Evolutionary conservation across 2,888 invertebrate genomes (phyloP), one percentile per base, ranked within the genome.

Genomic region (Cactoblastis cactorum): DNA sequence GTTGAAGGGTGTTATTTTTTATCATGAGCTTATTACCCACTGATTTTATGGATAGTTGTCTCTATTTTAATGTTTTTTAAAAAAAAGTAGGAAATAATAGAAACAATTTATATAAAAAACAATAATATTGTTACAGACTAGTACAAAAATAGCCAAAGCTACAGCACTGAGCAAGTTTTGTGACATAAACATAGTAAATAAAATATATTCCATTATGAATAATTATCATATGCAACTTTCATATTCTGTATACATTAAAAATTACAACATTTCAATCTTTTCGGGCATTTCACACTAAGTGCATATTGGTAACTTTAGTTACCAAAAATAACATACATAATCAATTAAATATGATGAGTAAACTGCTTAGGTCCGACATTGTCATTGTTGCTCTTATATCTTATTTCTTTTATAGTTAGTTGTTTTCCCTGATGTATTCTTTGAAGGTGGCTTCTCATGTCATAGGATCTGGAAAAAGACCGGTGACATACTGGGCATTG

Each of bases 401-500:
- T 77, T 47, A 89, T 89, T 57, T 89, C 89, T 64, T 89, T 89
- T 49, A 89, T 89, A 41, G 89, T 89, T 53, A 89, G 67, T 58
- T 89, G 89, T 67, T 89, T 88, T 18, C 88, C 91, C 71, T 91
- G 91, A 67, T 92, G 92, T 77, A 92, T 91, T 71, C 91, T 84
- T 71, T 90, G 87, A 34, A 92, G 71, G 59, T 92, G 92, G 61
- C 91, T 90, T 58, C 91, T 80, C 92, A 92, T 92, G 59, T 92
- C 92, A 65, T 92, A 92, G 55, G 91, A 92, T 54, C 92, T 79
- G 59, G 92, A 92, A 70, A 92, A 92, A 53, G 91, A 90, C 57
- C 92, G 83, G 58, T 89, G 90, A 62, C 92, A 92, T 48, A 92
- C 91, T 8, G 92, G 92, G 62, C 92, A 92, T 63, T 91, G 91